Base-by-base conservation (phyloP, 2,113 vertebrate species). In the Serinus canaria region DNA sequence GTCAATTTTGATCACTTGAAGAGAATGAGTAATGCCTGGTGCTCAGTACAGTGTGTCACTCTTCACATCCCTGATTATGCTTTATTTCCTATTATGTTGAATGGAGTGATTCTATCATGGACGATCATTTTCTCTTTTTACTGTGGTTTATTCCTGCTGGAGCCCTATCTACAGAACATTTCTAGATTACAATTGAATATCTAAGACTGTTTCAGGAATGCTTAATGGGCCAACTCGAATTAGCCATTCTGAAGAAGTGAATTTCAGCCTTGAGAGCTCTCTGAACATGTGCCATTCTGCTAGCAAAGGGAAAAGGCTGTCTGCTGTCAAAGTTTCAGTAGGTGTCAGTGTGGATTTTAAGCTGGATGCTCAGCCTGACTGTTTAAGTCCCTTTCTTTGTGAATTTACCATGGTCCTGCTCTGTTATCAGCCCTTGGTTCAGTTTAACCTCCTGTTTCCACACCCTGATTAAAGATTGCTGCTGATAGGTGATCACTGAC, bases 51-150 rank as follows among this genome's bases (percentile, higher is more conserved):
- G 89, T 83, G 83, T 86, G 89, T 86, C 31, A 20, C 91, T 87
- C 85, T 83, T 82, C 95, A 96, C 93, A 90, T 96, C 84, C 53
- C 92, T 93, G 90, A 92, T 95, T 96, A 94, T 88, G 89, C 93
- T 96, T 97, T 97, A 96, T 97, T 96, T 97, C 94, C 96, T 94
- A 94, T 97, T 96, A 90, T 31, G 66, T 50, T 92, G 93, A 95
- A 96, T 67, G 73, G 89, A 96, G 85, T 73, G 67, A 96, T 92
- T 96, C 94, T 97, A 96, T 97, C 96, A 94, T 31, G 66, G 93
- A 87, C 30, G 27, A 93, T 94, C 84, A 94, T 95, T 94, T 97
- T 97, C 92, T 88, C 78, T 89, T 92, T 93, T 94, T 94, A 80
- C 83, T 89, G 62, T 1, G 0, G 59, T 95, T 96, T 96, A 86